phyloP scores from a whole-genome alignment of 2,797 vertebrate genomes.

The Etheostoma nigrum region DNA sequence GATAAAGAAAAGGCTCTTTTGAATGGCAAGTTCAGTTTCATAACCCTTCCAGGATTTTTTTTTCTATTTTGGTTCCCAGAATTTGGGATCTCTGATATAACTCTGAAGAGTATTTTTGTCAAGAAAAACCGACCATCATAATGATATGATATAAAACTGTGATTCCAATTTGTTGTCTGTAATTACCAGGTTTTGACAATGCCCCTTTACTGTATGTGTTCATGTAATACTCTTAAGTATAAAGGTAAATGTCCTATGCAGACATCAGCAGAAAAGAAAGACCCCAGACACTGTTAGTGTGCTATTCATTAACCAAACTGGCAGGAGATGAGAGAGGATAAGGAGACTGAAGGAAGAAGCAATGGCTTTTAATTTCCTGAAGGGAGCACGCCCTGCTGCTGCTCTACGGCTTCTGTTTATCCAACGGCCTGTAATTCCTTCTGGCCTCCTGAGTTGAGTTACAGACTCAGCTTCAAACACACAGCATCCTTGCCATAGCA shows the following conservation, averaged over 20 bases:
- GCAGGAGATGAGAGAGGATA: slow-evolving; percentile 83
- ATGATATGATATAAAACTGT: slow-evolving; percentile 8
- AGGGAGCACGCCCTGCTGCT: slow-evolving; percentile 76
- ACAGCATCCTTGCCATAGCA: slow-evolving; percentile 50
- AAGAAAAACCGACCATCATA: not conserved
- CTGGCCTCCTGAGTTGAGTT: slow-evolving; percentile 59
- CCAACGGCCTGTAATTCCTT: slow-evolving; percentile 81
- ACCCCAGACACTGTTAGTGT: slow-evolving; percentile 73
- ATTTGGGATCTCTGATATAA: not conserved
- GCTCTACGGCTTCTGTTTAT: slow-evolving; percentile 76
- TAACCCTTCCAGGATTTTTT: too few relatives aligned
- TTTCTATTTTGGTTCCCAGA: not conserved
- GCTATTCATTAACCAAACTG: slow-evolving; percentile 80
- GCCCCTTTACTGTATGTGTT: slow-evolving; percentile 13
- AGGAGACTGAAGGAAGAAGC: slow-evolving; percentile 79
- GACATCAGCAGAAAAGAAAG: slow-evolving; percentile 60
- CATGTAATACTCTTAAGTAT: slow-evolving; percentile 9
- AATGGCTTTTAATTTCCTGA: slow-evolving; percentile 87
- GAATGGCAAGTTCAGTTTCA: too few relatives aligned
- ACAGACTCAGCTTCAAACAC: slow-evolving; percentile 63
- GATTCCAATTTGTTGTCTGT: not conserved
- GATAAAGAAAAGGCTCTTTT: too few relatives aligned
- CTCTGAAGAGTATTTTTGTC: not conserved
- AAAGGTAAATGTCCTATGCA: slow-evolving; percentile 41
- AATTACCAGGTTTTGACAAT: slow-evolving; percentile 7